Conservation (phyloP, 2,888 invertebrate genomes). For the Heteromurus nitidus region DNA sequence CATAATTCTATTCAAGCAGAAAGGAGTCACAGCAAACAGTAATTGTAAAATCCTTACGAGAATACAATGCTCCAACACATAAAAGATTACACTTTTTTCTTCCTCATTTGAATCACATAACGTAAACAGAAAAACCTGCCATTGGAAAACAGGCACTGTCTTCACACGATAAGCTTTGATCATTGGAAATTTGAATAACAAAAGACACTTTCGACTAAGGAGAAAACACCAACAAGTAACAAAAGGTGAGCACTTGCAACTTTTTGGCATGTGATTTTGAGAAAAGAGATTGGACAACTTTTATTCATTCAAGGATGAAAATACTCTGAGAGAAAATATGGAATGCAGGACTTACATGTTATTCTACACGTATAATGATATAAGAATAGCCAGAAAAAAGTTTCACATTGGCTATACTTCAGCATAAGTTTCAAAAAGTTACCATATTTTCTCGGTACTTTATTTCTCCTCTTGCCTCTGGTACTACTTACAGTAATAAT, state of each 20-base stretch:
- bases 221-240: slow-evolving; percentile 20
- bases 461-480: slow-evolving; percentile 4
- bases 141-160: background rate
- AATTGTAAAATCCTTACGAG: background rate
- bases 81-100: background rate
- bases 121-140: background rate
- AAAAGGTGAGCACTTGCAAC: slow-evolving; percentile 26
- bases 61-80: background rate
- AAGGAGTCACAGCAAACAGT: background rate
- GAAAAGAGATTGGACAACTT: slow-evolving; percentile 45
- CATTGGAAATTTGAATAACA: slow-evolving; percentile 46
- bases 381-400: too few relatives aligned
- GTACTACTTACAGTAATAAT: slow-evolving; percentile 23
- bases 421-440: slow-evolving; percentile 10
- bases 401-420: too few relatives aligned
- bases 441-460: too few relatives aligned
- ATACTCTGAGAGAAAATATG: too few relatives aligned
- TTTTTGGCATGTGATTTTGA: slow-evolving; percentile 30
- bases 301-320: slow-evolving; percentile 34
- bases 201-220: slow-evolving; percentile 28
- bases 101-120: slow-evolving; percentile 3
- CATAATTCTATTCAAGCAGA: background rate
- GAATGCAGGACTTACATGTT: too few relatives aligned
- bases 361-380: too few relatives aligned
- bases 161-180: slow-evolving; percentile 34